Conservation (phyloP, 2,113 vertebrate genomes). For the Bungarus multicinctus region DNA sequence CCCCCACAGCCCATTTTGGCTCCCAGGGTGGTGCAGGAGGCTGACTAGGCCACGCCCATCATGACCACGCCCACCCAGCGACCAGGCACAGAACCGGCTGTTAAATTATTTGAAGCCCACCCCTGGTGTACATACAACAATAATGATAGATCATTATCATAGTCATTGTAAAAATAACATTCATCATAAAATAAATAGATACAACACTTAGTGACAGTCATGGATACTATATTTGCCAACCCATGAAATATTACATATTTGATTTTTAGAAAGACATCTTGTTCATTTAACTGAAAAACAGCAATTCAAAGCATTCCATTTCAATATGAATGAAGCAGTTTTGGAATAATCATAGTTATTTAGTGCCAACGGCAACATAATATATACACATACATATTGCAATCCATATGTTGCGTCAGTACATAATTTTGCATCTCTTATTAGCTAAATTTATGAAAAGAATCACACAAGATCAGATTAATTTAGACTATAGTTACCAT, state of each 20-base stretch:
- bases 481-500: constrained; percentile 54
- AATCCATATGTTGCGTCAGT: not conserved
- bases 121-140: too few species aligned
- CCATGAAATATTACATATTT: not conserved
- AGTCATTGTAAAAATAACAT: too few species aligned
- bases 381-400: not conserved
- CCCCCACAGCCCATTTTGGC: too few species aligned
- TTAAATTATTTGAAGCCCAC: too few species aligned
- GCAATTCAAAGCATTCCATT: not conserved
- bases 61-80: too few species aligned
- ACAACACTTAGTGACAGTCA: too few species aligned
- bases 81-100: too few species aligned
- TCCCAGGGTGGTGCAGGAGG: too few species aligned
- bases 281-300: not conserved
- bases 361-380: not conserved
- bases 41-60: too few species aligned
- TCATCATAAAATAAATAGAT: too few species aligned
- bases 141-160: too few species aligned
- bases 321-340: not conserved
- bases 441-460: constrained; percentile 59
- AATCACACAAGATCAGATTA: constrained; percentile 55
- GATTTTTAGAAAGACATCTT: not conserved
- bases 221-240: not conserved
- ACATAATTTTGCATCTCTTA: constrained; percentile 20
- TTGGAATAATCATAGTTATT: not conserved